Evolutionary conservation across 2,888 invertebrate species (phyloP), one percentile per base, ranked within the genome.

Genomic region (Caenorhabditis drosophilae): DNA sequence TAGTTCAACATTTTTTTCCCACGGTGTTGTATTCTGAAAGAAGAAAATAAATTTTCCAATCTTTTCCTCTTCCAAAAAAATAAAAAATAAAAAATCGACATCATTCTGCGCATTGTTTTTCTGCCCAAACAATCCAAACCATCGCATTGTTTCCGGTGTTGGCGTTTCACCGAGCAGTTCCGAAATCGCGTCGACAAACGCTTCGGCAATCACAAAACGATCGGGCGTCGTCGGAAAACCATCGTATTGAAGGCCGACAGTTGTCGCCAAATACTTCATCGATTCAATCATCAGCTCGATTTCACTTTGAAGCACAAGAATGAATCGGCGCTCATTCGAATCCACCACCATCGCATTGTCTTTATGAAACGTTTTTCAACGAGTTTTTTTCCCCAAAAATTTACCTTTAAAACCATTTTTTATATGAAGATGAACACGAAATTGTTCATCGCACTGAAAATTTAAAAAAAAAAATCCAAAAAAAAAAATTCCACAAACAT

Each of bases 161-260:
- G 61, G 40, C 20, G 44, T 48, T 15, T 67, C 73, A 20, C 57
- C 60, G 48, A 73, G 55, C 11, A 66, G 50, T 9, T 62, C 70
- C 23, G 70, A 56, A 46, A 75, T 47, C n/a, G 75, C 76, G 20
- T 76, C 76, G 18, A 75, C 66, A 35, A 76, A 75, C 7, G 76
- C 75, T 36, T 75, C 73, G 31, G 67, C 74, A 38, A 73, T 54
- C 12, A 76, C 63, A 54, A 67, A 76, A 27, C 67, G 70, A 49
- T 70, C 62, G 3, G 62, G 58, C 9, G 58, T 36, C 9, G 53
- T 63, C 11, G 76, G 76, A 53, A 76, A 75, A 60, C 72, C 71
- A 4, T 72, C 68, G 49, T 75, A 75, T 22, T 63, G 55, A 6
- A 75, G 57, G n/a, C 63, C 66, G 35, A 70, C 58, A 15, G 52